Percentiles rank a stretch among this genome's conserved stretches.
phyloP scores from a whole-genome alignment of 2,113 vertebrate genomes.

The Anolis carolinensis region DNA sequence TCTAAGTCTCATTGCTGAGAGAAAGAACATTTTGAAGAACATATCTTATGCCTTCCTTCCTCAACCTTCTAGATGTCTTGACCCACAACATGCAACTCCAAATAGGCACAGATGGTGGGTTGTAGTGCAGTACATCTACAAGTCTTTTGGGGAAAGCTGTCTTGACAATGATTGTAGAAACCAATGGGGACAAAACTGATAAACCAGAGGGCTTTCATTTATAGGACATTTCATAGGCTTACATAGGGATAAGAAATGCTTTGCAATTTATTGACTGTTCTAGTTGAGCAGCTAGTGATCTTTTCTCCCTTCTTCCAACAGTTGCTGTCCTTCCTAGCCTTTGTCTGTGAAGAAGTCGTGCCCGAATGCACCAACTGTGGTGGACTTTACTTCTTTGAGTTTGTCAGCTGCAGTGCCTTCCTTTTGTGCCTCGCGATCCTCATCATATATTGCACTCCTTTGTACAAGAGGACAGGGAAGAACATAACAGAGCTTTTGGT shows the following conservation, averaged over 20 bases:
- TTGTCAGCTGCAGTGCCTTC: constrained; percentile 87
- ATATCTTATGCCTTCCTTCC: no score
- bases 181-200: no score
- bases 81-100: neutral
- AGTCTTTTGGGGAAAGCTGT: no score
- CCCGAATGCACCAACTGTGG: constrained; percentile 72
- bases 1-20: no score
- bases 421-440: constrained; percentile 85
- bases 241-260: neutral
- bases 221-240: neutral
- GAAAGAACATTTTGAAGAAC: no score
- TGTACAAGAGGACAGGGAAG: constrained; percentile 70
- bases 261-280: neutral
- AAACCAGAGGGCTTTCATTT: neutral
- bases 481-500: constrained; percentile 75
- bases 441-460: constrained; percentile 75
- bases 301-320: constrained; percentile 57
- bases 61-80: no score
- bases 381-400: constrained; percentile 91
- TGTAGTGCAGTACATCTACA: no score
- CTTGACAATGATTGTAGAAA: neutral
- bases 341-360: constrained; percentile 88
- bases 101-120: no score
- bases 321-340: constrained; percentile 86
- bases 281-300: neutral